Percentiles rank a stretch among this genome's conserved stretches.
Evolutionary conservation across 2,113 vertebrate species (phyloP).

Genomic region (Albula glossodonta): DNA sequence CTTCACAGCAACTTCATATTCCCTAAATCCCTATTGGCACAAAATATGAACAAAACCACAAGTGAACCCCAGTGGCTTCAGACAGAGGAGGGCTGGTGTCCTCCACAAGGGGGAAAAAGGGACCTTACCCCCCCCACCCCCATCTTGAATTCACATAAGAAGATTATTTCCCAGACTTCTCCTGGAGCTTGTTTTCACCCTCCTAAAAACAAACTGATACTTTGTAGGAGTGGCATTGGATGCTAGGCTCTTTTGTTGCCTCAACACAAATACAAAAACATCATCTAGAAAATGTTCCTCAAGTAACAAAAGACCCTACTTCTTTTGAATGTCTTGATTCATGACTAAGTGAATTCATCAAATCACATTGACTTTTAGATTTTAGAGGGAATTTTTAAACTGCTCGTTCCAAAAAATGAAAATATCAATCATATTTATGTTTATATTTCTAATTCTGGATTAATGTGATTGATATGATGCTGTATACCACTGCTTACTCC

Average conservation of each 20-base stretch:
- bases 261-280: background rate
- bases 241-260: background rate
- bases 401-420: background rate
- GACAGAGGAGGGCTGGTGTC: background rate
- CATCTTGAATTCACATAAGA: conserved; percentile 16
- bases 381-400: background rate
- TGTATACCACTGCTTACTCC: too few species aligned
- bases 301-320: background rate
- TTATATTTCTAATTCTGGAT: too few species aligned
- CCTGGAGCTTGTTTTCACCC: conserved; percentile 1
- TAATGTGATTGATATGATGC: too few species aligned
- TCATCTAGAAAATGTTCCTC: background rate
- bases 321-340: background rate
- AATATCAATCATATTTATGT: background rate
- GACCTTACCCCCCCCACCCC: too few species aligned
- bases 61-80: background rate
- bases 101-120: background rate
- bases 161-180: conserved; percentile 28
- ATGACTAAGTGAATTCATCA: background rate
- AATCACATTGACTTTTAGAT: background rate
- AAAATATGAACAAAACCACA: background rate
- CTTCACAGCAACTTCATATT: conserved; percentile 5
- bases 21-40: conserved; percentile 39
- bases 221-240: background rate
- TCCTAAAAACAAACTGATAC: conserved; percentile 5